Evolutionary conservation across 2,797 vertebrate genomes (phyloP), one percentile per base, ranked within the genome.

Genomic region (Zenarchopterus dispar): DNA sequence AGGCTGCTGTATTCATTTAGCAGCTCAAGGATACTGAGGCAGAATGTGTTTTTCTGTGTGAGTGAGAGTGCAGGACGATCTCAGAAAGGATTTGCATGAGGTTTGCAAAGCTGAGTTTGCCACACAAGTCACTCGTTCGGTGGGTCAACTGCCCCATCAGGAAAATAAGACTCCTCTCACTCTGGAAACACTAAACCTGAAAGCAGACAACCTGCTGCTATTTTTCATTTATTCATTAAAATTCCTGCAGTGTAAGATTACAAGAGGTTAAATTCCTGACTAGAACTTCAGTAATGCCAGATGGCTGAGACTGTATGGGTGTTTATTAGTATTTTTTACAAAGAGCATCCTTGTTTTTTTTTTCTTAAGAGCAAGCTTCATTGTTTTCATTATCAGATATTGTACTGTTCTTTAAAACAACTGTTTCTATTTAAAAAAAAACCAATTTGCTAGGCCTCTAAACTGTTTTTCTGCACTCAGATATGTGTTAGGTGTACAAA

Each of bases 71-170:
- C 15, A 43, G 44, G 55, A 36, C 1, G 4, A 31, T 33, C 36
- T 60, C 62, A 39, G 19, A 54, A 58, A 63, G 31, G 9, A 76
- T 85, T 84, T 88, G 73, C 78, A 78, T 86, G 10, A 66, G 50
- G 51, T 80, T 85, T 84, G 74, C 73, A 73, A 77, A 73, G 31
- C 65, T 42, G 61, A 56, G 15, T 73, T 36, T 41, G 39, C 51
- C 3, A 31, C 56, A 62, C 24, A 65, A 16, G 45, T 67, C 41
- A 26, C 26, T 33, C 1, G 3, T 43, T 78, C 56, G 56, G 42
- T 67, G 8, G 61, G 56, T 61, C 62, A 43, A 15, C n/a, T 8
- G 5, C 50, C 23, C 49, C 49, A 16, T 36, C 31, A 21, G 61
- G 46, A 60, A 59, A 53, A 48, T 59, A 13, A 24, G 52, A 48